Base-by-base conservation (phyloP, 2,113 vertebrate genomes). In the Syngnathus floridae region DNA sequence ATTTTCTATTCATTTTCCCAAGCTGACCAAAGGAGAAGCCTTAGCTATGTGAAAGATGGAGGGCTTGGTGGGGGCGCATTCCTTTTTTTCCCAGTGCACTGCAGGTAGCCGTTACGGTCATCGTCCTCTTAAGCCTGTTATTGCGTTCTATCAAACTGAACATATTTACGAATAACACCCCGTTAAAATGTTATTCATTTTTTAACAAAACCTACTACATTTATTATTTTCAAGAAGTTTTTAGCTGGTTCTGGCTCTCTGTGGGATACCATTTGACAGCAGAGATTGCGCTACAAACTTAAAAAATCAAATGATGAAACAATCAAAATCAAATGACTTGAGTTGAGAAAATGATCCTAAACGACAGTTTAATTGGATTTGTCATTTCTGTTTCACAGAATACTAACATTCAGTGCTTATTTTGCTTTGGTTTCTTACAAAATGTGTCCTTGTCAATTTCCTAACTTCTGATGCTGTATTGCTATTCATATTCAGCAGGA, bases 251-350 rank as follows among this genome's bases (percentile, higher is more conserved):
- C n/a, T 73, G 75, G 81, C 84, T 91, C 94, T 91, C 94, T 90
- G 94, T 93, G 93, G 94, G 94, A 94, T 83, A 84, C 93, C 93
- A 91, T 92, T 95, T 88, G 90, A 87, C 88, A 91, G 88, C 91
- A 91, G 92, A 84, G 91, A 88, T 89, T 89, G 88, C 90, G 88
- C 94, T 92, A 96, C 92, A 94, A 93, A 94, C 89, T 89, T 91
- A 80, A 7, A 82, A 85, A 89, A 90, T 93, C 70, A 93, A 95
- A 94, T 94, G 81, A 58, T 64, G 48, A 31, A 31, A 31, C 26
- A 31, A 31, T 31, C 2, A 31, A 31, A 31, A 31, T 31, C 26
- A 31, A 31, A 31, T 31, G 26, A 31, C 26, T 31, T 31, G 2
- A 31, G 26, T 31, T 31, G 26, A 31, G 26, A 31, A 31, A 31